Evolutionary conservation across 2,888 invertebrate species (phyloP).

Genomic region (Cremastobaeus sp.): DNA sequence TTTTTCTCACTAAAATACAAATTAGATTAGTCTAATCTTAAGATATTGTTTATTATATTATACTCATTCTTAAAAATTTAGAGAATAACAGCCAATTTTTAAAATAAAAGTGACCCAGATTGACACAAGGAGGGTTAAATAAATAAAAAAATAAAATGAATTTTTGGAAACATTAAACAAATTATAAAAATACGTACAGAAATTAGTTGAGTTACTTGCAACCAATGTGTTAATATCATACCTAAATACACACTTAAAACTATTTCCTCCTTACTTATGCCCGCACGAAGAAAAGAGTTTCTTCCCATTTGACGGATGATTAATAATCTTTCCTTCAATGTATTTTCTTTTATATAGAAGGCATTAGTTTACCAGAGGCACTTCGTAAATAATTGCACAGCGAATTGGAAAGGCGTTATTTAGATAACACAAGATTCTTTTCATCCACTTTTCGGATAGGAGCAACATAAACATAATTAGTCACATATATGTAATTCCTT

Average conservation of each 20-base stretch:
- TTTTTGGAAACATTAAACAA: background rate
- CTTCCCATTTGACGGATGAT: conserved; percentile 58
- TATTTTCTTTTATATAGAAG: conserved; percentile 49
- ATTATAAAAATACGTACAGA: background rate
- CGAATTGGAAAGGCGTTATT: conserved; percentile 54
- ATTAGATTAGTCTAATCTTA: too few species aligned
- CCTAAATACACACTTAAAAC: conserved; percentile 38
- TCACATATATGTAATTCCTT: too few species aligned
- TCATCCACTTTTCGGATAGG: conserved; percentile 14
- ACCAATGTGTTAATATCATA: conserved; percentile 43
- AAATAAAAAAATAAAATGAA: background rate
- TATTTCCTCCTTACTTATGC: conserved; percentile 46
- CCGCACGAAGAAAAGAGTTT: conserved; percentile 61
- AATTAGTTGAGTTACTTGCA: conserved; percentile 6
- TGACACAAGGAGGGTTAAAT: too few species aligned
- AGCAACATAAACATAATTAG: too few species aligned
- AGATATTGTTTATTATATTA: too few species aligned
- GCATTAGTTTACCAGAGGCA: conserved; percentile 60
- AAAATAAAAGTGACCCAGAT: too few species aligned
- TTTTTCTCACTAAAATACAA: too few species aligned
- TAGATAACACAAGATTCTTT: conserved; percentile 21
- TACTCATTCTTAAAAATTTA: too few species aligned
- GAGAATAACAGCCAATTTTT: too few species aligned
- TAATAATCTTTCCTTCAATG: conserved; percentile 55
- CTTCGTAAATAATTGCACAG: conserved; percentile 62